Evolutionary conservation across 2,888 invertebrate genomes (phyloP), one percentile per base, ranked within the genome.

Genomic region (Biston stratarius): DNA sequence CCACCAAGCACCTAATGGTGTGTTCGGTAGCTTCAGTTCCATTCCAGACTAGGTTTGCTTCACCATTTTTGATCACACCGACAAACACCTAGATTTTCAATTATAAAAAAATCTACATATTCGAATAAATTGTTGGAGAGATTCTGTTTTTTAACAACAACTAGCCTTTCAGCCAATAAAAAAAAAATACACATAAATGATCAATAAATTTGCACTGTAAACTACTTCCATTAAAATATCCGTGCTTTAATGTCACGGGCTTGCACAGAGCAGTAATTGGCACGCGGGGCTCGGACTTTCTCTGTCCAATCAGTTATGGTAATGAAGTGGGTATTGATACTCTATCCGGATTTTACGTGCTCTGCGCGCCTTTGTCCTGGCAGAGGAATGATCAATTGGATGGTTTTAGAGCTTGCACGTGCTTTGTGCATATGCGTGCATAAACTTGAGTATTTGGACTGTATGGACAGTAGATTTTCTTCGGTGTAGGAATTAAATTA

Each of bases 251-350:
- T 64, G 61, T 47, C 40, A 57, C 53, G 61, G 61, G 15, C 47
- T 33, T n/a, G 14, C 15, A 58, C 64, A 45, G 64, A 47, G 51
- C 61, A 60, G 74, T 73, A 77, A 77, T 76, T 77, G 75, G 69
- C 63, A 69, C 67, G 72, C 70, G 69, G 73, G 72, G 69, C 74
- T 74, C 69, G 64, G 67, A 67, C 70, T 70, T 76, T 67, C 73
- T 74, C 72, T 71, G 75, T 73, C 74, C 90, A 91, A 91, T 92
- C 90, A 91, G 86, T 84, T 91, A 92, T 92, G 92, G 83, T 89
- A 91, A 91, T 90, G 84, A 82, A 81, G 79, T 74, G 79, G 77
- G 83, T 83, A 85, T 84, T 83, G 83, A 85, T 84, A 82, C 79
- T 76, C 65, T 71, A 74, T 76, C 74, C 75, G 74, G 74, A 79